These are phyloP conservation scores for Myotis davidii DNA, from an alignment of 2,113 vertebrate genomes.

Conservation along the genomic window DNA sequence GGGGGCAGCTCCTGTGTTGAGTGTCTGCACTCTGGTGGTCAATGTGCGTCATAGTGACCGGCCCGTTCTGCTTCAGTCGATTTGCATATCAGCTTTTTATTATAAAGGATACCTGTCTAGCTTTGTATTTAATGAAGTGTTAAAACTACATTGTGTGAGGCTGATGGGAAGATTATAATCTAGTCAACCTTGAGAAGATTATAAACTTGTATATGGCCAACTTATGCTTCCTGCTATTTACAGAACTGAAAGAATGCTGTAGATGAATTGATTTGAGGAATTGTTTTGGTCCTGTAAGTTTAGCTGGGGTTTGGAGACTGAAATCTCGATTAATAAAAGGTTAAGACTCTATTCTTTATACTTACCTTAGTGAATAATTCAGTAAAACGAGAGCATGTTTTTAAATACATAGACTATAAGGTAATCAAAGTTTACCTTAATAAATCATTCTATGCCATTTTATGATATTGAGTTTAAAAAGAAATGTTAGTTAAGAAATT, in stretches of 20 bases:
- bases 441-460: background rate
- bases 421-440: background rate
- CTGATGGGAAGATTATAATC: background rate
- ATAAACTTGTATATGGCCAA: background rate
- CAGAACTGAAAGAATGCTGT: background rate
- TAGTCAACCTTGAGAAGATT: background rate
- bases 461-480: background rate
- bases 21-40: too few species aligned
- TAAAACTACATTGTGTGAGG: background rate
- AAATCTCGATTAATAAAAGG: background rate
- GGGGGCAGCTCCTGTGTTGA: too few species aligned
- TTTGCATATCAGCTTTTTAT: too few species aligned
- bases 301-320: background rate
- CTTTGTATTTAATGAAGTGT: background rate
- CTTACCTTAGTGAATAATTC: background rate
- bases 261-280: background rate
- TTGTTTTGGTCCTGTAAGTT: background rate
- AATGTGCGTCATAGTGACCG: too few species aligned
- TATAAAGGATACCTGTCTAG: background rate
- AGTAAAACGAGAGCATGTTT: background rate
- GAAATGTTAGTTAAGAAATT: background rate
- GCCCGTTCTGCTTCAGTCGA: too few species aligned
- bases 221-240: background rate
- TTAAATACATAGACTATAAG: background rate
- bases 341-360: background rate